phyloP scores from a whole-genome alignment of 2,797 vertebrate species.

The Pangasius sanitwongsei region DNA sequence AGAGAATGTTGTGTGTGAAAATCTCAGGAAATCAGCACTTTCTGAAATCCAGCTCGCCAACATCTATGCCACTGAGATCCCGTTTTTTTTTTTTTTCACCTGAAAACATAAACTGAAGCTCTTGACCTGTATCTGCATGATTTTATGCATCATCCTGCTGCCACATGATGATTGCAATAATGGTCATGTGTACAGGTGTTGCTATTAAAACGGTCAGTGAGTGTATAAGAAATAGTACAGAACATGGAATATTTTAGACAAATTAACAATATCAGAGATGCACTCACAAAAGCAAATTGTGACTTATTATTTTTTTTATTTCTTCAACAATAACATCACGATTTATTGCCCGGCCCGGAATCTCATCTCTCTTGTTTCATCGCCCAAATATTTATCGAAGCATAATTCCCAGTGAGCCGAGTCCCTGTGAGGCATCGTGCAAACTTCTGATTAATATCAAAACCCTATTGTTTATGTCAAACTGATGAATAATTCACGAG shows the following conservation, averaged over 20 bases:
- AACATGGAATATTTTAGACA: neutral
- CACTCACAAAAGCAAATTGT: neutral
- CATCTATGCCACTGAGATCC: too few species aligned
- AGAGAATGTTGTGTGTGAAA: too few species aligned
- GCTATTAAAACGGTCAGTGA: neutral
- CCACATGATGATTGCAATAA: neutral
- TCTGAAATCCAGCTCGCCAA: too few species aligned
- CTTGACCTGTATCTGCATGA: too few species aligned
- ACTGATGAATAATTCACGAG: neutral
- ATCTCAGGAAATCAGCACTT: too few species aligned
- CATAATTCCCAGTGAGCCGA: neutral
- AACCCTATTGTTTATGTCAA: neutral
- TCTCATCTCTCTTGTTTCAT: neutral
- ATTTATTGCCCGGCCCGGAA: neutral
- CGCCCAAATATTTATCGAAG: neutral
- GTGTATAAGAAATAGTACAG: neutral
- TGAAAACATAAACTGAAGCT: too few species aligned
- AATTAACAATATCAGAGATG: neutral
- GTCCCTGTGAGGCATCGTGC: too few species aligned
- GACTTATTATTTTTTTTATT: neutral
- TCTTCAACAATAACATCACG: neutral
- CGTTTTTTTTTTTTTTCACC: too few species aligned
- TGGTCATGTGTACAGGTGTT: neutral
- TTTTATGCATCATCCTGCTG: neutral
- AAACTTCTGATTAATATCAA: neutral